Percentiles rank a stretch among this genome's conserved stretches.
Conservation (phyloP, 1,140 invertebrate genomes). For the Tetranychus cinnabarinus region DNA sequence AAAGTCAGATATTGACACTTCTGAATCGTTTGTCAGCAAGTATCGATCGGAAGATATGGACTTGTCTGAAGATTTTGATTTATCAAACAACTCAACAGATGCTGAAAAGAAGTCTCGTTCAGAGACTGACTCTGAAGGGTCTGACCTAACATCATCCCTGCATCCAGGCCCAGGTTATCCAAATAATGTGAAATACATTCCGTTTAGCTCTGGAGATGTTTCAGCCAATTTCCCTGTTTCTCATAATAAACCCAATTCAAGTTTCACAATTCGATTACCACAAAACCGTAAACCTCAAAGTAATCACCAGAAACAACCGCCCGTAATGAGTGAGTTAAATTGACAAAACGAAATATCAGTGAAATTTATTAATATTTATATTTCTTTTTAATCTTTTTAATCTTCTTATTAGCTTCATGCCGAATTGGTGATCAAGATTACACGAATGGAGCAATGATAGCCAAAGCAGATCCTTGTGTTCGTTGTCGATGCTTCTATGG, state of each 20-base stretch:
- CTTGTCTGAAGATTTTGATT: too few relatives aligned
- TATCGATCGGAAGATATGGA: too few relatives aligned
- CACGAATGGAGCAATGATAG: slow-evolving; percentile 25
- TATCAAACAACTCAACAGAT: too few relatives aligned
- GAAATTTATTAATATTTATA: too few relatives aligned
- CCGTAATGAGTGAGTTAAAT: not conserved
- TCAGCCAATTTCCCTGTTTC: slow-evolving; percentile 5
- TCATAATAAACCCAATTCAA: slow-evolving; percentile 15
- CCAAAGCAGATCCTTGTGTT: slow-evolving; percentile 24
- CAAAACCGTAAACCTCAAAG: not conserved
- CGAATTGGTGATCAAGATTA: slow-evolving; percentile 22
- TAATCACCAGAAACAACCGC: not conserved
- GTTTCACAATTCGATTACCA: not conserved
- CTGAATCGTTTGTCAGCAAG: too few relatives aligned
- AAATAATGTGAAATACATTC: not conserved
- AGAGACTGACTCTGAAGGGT: too few relatives aligned
- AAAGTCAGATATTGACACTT: too few relatives aligned
- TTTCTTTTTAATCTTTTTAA: not conserved
- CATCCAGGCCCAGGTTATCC: too few relatives aligned
- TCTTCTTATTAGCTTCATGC: slow-evolving; percentile 21
- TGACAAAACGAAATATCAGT: too few relatives aligned
- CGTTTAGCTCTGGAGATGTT: not conserved
- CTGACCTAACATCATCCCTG: too few relatives aligned
- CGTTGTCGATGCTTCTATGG: slow-evolving; percentile 31
- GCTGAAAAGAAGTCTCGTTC: too few relatives aligned